Conservation (phyloP, 2,113 vertebrate species). For the Seriola quinqueradiata region DNA sequence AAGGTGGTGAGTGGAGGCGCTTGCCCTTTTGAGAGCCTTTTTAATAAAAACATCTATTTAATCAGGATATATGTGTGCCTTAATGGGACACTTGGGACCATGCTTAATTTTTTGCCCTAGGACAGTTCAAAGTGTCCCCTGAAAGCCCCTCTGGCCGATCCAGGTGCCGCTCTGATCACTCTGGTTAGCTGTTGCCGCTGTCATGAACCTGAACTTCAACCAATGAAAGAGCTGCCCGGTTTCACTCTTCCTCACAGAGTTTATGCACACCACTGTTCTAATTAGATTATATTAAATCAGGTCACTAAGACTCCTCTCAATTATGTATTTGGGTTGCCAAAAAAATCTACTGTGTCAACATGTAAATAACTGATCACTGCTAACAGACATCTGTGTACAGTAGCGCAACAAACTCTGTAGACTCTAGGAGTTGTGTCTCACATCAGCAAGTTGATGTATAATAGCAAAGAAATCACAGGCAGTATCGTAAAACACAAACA, state of each 20-base stretch:
- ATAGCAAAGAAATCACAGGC: background rate
- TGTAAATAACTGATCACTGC: slow-evolving; percentile 10
- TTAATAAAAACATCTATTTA: slow-evolving; percentile 26
- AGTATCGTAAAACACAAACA: background rate
- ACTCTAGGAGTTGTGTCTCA: too few relatives aligned
- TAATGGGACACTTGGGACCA: slow-evolving; percentile 1
- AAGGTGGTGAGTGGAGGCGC: background rate
- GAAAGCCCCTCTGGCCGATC: background rate
- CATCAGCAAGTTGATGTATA: background rate
- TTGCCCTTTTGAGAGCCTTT: slow-evolving; percentile 1
- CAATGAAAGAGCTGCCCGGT: slow-evolving; percentile 8
- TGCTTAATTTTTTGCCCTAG: slow-evolving; percentile 7
- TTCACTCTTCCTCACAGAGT: slow-evolving; percentile 14
- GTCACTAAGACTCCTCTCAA: slow-evolving; percentile 43
- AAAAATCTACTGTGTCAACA: slow-evolving; percentile 4
- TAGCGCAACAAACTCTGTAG: too few relatives aligned
- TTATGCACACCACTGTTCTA: slow-evolving; percentile 19
- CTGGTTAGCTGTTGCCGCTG: slow-evolving; percentile 19
- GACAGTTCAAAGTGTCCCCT: slow-evolving; percentile 29
- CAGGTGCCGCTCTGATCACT: slow-evolving; percentile 1
- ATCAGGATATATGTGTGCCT: slow-evolving; percentile 10
- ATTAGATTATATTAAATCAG: slow-evolving; percentile 56
- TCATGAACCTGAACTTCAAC: background rate
- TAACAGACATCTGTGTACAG: background rate
- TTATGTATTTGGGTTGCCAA: slow-evolving; percentile 36